phyloP scores from a whole-genome alignment of 2,113 vertebrate genomes.

The Hippocampus comes region DNA sequence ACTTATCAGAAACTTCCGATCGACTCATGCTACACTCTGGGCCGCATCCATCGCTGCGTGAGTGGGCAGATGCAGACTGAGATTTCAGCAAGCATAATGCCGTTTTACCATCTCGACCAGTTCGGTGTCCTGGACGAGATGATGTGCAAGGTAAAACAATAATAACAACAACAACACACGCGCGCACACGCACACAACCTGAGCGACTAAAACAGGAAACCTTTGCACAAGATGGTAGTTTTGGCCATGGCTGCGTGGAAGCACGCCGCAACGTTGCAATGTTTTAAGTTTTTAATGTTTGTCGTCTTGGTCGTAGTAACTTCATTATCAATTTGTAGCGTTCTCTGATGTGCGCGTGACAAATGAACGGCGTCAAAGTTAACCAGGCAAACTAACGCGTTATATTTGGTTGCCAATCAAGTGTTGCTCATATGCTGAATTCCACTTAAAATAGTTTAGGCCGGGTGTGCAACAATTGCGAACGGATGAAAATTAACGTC shows the following conservation, averaged over 20 bases:
- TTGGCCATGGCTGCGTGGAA: neutral
- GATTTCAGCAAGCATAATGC: slow-evolving; percentile 49
- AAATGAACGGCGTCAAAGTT: neutral
- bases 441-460: neutral
- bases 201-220: neutral
- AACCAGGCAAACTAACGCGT: slow-evolving; percentile 7
- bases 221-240: neutral
- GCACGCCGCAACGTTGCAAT: neutral
- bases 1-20: slow-evolving; percentile 47
- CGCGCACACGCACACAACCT: no score
- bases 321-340: neutral
- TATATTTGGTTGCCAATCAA: neutral
- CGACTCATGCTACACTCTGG: slow-evolving; percentile 43
- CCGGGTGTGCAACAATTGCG: neutral
- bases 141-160: slow-evolving; percentile 67
- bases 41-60: slow-evolving; percentile 34
- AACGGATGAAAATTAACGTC: neutral
- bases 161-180: neutral
- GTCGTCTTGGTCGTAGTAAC: neutral
- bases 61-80: slow-evolving; percentile 30
- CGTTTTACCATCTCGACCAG: slow-evolving; percentile 64
- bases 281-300: neutral
- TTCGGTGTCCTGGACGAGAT: slow-evolving; percentile 67
- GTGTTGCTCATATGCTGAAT: no score
- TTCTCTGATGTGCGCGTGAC: neutral